These are phyloP conservation scores for Drosophila nigrodunni DNA, from an alignment of 1,140 invertebrate species.

Conservation along the genomic window DNA sequence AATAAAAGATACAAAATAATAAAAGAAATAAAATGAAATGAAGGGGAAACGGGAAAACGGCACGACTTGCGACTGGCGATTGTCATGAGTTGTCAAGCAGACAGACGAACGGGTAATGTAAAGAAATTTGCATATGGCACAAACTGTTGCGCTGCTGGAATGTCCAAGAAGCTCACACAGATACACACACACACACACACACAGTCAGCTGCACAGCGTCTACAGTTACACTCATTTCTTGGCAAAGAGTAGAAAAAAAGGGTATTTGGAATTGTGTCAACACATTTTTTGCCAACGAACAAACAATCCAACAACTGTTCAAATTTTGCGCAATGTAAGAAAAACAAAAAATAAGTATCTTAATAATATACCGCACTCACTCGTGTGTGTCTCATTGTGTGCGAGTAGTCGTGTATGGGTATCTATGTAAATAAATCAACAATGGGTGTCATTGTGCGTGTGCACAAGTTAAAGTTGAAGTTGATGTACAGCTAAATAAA, in stretches of 20 bases:
- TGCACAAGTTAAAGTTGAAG: conserved; percentile 31
- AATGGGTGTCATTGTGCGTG: conserved; percentile 49
- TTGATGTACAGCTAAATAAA: conserved; percentile 1
- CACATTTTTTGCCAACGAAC: conserved; percentile 37
- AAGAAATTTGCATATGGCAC: conserved; percentile 78
- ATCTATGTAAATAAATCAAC: conserved; percentile 44
- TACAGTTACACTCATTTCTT: conserved; percentile 38
- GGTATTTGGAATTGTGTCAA: conserved; percentile 80
- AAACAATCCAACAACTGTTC: conserved; percentile 59
- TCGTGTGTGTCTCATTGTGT: conserved; percentile 3
- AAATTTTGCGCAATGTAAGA: conserved; percentile 64
- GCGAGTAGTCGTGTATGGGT: conserved; percentile 4
- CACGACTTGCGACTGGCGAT: conserved; percentile 62
- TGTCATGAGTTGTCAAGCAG: conserved; percentile 69
- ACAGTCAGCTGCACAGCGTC: conserved; percentile 29
- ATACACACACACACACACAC: conserved; percentile 21
- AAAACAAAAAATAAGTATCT: conserved; percentile 34
- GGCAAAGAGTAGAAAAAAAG: conserved; percentile 45
- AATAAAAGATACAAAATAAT: conserved; percentile 52
- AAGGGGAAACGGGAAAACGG: conserved; percentile 40
- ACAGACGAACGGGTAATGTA: conserved; percentile 58
- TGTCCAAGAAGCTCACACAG: conserved; percentile 50
- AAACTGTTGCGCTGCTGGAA: conserved; percentile 76
- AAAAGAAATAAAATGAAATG: conserved; percentile 28
- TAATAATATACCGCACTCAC: conserved; percentile 24